Conservation (phyloP, 2,888 invertebrate genomes). For the Athalia circularis region DNA sequence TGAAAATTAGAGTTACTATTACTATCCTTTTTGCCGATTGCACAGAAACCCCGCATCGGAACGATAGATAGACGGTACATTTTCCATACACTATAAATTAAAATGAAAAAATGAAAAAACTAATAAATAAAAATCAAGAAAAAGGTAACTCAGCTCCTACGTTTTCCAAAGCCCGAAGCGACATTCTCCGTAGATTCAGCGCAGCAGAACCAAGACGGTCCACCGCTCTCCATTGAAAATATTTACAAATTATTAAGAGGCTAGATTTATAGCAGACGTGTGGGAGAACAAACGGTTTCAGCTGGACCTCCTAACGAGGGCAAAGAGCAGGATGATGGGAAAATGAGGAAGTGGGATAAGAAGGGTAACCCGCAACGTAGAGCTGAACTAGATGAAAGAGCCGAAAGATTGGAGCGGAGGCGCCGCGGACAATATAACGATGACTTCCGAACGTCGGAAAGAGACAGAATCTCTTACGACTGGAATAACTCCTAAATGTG, state of each 20-base stretch:
- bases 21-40: too few species aligned
- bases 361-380: conserved; percentile 38
- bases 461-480: conserved; percentile 39
- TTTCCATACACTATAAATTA: too few species aligned
- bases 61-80: too few species aligned
- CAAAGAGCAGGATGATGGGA: conserved; percentile 16
- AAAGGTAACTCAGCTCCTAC: too few species aligned
- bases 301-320: conserved; percentile 41
- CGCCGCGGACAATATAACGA: conserved; percentile 8
- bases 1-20: too few species aligned
- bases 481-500: conserved; percentile 48
- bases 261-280: conserved; percentile 39
- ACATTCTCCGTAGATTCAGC: background rate
- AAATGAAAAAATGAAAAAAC: too few species aligned
- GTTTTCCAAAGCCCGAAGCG: too few species aligned
- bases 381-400: conserved; percentile 30
- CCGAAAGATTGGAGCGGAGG: conserved; percentile 26
- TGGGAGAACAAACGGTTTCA: conserved; percentile 38
- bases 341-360: background rate
- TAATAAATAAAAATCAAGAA: too few species aligned
- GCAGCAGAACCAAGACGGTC: background rate
- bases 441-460: conserved; percentile 22
- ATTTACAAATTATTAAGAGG: conserved; percentile 44
- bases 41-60: too few species aligned
- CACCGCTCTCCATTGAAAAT: conserved; percentile 32